Evolutionary conservation across 2,797 vertebrate species (phyloP).

Genomic region (Chelon auratus): DNA sequence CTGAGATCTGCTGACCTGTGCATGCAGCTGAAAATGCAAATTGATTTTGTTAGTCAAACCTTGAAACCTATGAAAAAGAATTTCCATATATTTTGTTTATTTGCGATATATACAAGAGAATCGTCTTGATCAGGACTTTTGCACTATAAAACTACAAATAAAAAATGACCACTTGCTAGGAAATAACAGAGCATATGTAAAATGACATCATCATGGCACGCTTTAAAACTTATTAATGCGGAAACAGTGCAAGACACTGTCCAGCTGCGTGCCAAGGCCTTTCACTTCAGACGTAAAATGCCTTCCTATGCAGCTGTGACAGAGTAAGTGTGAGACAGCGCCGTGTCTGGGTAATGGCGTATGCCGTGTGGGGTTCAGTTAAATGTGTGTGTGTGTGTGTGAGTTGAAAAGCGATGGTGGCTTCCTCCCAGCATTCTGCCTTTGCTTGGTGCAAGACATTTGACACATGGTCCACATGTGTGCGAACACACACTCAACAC

Average conservation of each 20-base stretch:
- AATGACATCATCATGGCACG: background rate
- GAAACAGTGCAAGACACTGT: slow-evolving; percentile 2
- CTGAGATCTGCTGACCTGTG: background rate
- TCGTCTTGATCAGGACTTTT: background rate
- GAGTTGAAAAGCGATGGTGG: slow-evolving; percentile 26
- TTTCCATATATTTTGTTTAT: background rate
- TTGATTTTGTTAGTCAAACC: background rate
- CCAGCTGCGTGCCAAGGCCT: background rate
- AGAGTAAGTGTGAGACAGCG: slow-evolving; percentile 23
- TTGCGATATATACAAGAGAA: background rate
- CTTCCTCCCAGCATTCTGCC: slow-evolving; percentile 31
- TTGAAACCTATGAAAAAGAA: background rate
- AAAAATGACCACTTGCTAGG: background rate
- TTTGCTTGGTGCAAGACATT: slow-evolving; percentile 51
- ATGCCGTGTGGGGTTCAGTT: slow-evolving; percentile 22
- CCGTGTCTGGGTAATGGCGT: slow-evolving; percentile 13
- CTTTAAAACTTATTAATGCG: background rate
- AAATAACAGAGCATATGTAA: background rate
- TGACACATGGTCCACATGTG: slow-evolving; percentile 74
- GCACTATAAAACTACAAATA: background rate
- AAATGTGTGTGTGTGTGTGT: slow-evolving; percentile 10
- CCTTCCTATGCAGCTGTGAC: slow-evolving; percentile 15
- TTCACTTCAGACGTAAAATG: slow-evolving; percentile 26
- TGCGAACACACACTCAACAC: slow-evolving; percentile 51
- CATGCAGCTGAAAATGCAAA: background rate